Conservation (phyloP, 2,888 invertebrate genomes). For the Caradrina kadenii region DNA sequence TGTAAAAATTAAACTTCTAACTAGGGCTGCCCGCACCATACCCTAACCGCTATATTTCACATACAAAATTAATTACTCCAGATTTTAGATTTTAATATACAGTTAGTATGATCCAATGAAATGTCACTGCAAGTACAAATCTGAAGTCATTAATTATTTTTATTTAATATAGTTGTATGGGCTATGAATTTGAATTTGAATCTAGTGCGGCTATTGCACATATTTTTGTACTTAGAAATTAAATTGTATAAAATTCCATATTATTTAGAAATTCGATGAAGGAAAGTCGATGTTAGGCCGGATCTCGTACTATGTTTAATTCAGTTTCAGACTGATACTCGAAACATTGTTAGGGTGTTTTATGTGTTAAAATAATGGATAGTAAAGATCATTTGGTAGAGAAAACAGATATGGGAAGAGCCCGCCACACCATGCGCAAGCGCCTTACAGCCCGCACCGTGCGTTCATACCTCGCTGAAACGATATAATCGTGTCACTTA, state of each 20-base stretch:
- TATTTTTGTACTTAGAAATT: too few relatives aligned
- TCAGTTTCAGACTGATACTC: constrained; percentile 22
- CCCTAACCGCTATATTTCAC: too few relatives aligned
- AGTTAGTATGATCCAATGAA: too few relatives aligned
- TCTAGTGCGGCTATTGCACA: too few relatives aligned
- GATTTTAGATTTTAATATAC: too few relatives aligned
- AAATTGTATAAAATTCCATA: neutral
- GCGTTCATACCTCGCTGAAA: constrained; percentile 98
- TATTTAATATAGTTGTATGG: too few relatives aligned
- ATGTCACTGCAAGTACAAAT: too few relatives aligned
- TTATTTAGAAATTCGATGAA: neutral
- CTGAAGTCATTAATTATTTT: too few relatives aligned
- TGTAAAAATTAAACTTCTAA: too few relatives aligned
- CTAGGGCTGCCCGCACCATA: too few relatives aligned
- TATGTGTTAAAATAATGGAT: constrained; percentile 54
- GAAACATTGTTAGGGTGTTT: constrained; percentile 37
- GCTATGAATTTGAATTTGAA: too few relatives aligned
- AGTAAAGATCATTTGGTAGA: constrained; percentile 53
- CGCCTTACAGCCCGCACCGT: constrained; percentile 76
- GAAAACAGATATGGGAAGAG: constrained; percentile 68
- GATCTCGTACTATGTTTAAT: neutral
- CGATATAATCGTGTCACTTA: constrained; percentile 99
- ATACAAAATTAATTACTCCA: too few relatives aligned
- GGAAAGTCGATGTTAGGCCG: neutral
- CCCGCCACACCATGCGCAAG: constrained; percentile 86